phyloP scores from a whole-genome alignment of 30 jellyfish, hydroid and myxozoan species.

The Nemopilema nomurai region DNA sequence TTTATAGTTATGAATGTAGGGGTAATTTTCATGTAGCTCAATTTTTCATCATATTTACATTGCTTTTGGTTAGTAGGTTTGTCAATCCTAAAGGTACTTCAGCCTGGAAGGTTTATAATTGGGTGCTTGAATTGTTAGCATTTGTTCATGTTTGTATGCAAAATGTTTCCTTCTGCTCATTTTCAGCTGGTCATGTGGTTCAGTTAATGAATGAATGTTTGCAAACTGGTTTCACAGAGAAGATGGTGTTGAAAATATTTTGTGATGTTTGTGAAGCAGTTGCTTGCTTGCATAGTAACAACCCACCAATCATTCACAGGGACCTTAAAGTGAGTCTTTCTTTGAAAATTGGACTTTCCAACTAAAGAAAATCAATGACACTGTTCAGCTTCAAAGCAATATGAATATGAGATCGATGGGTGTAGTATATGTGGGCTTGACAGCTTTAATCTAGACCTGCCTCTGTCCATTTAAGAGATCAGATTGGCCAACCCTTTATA shows the following conservation, averaged over 20 bases:
- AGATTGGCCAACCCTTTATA: no score
- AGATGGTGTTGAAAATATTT: slow-evolving; percentile 78
- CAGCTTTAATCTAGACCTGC: not conserved
- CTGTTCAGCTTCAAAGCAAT: not conserved
- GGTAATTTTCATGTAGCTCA: no score
- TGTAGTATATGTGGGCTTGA: not conserved
- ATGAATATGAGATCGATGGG: not conserved
- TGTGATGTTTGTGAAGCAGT: slow-evolving; percentile 97
- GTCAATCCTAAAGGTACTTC: no score
- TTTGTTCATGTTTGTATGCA: no score
- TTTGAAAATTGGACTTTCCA: not conserved
- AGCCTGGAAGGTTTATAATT: no score
- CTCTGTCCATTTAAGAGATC: no score
- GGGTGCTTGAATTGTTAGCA: no score
- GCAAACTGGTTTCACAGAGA: slow-evolving; percentile 87
- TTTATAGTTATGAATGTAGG: no score
- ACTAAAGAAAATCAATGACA: not conserved
- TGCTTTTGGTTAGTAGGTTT: no score
- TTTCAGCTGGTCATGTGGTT: slow-evolving; percentile 92
- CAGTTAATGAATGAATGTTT: slow-evolving; percentile 92
- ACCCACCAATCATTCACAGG: slow-evolving; percentile 88
- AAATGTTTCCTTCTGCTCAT: no score
- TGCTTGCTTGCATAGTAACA: slow-evolving; percentile 72
- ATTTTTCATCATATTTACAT: no score
- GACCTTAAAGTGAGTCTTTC: slow-evolving; percentile 77